Evolutionary conservation across 2,113 vertebrate species (phyloP).

Genomic region (Tenrec ecaudatus): DNA sequence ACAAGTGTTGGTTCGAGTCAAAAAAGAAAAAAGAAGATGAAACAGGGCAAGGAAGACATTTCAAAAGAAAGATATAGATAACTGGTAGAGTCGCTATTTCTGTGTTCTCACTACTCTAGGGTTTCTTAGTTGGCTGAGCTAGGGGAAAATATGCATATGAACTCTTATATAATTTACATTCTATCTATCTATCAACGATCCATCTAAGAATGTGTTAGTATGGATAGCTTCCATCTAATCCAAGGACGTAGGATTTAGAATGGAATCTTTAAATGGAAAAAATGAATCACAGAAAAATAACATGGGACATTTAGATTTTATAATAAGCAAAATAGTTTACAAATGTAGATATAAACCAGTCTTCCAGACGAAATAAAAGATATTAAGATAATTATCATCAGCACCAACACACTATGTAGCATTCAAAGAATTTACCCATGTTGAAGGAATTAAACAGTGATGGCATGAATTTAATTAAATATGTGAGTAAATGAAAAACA

Average conservation of each 20-base stretch:
- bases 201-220: too few species aligned
- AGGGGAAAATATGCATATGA: too few species aligned
- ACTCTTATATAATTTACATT: too few species aligned
- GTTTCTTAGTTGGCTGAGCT: too few species aligned
- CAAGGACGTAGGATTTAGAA: neutral
- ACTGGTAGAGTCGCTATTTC: too few species aligned
- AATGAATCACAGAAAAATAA: neutral
- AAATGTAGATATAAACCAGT: neutral
- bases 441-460: rapidly evolving
- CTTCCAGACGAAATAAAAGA: neutral
- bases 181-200: too few species aligned
- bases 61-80: too few species aligned
- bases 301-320: neutral
- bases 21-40: too few species aligned
- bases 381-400: neutral
- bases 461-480: neutral
- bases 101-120: too few species aligned
- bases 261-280: neutral
- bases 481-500: neutral
- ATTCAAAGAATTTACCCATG: neutral
- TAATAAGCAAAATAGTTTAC: neutral
- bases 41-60: too few species aligned
- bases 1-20: too few species aligned
- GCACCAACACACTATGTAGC: neutral
- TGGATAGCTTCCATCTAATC: too few species aligned